These are phyloP conservation scores for Anguilla anguilla DNA, from an alignment of 2,797 vertebrate species.

Conservation along the genomic window DNA sequence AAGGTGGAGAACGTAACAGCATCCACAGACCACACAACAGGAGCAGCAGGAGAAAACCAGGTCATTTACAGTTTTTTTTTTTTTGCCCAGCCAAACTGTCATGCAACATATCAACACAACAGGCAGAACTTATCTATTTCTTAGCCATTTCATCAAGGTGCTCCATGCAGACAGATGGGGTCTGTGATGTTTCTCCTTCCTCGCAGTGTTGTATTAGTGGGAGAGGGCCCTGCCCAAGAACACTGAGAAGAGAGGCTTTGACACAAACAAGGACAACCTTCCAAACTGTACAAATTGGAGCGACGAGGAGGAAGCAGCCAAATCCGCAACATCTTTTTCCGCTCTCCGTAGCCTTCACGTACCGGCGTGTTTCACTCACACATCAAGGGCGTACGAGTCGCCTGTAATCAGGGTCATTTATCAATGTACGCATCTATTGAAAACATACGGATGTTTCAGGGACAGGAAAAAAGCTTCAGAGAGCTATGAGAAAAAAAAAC, in stretches of 20 bases:
- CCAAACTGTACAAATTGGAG: conserved; percentile 18
- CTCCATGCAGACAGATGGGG: neutral
- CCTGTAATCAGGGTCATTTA: conserved; percentile 17
- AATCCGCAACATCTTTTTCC: neutral
- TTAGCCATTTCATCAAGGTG: neutral
- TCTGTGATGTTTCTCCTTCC: neutral
- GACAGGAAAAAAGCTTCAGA: conserved; percentile 2
- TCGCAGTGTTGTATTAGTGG: neutral
- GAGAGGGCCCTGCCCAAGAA: neutral
- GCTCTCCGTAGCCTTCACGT: neutral
- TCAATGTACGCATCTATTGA: conserved; percentile 2
- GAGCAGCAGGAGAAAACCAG: neutral
- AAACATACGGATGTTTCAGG: conserved; percentile 9
- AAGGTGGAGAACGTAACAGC: neutral
- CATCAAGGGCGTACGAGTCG: conserved; percentile 7
- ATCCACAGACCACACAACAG: neutral
- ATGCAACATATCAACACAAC: neutral
- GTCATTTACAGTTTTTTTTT: neutral
- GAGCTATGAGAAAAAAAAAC: neutral
- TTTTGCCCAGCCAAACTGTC: neutral
- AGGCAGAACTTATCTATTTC: neutral
- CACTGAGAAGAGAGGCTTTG: neutral
- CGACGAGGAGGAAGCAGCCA: conserved; percentile 6
- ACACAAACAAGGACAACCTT: neutral
- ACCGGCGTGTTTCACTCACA: conserved; percentile 3